Conservation (phyloP, 2,113 vertebrate genomes). For the Bubo scandiacus region DNA sequence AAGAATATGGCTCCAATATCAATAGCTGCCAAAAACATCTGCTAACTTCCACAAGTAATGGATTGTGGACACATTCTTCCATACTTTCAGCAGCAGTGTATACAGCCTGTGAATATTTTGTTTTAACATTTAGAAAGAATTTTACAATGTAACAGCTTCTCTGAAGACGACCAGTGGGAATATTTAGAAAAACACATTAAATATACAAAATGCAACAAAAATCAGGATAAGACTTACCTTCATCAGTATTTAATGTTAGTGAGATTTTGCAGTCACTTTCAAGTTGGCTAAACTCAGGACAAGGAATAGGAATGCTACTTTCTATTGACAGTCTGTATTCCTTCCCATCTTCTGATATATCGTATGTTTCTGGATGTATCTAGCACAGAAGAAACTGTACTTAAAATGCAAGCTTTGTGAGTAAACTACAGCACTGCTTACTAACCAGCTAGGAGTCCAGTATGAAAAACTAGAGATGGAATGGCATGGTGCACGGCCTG, state of each 20-base stretch:
- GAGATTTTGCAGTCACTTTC: constrained; percentile 78
- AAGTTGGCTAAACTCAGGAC: constrained; percentile 66
- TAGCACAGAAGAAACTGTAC: constrained; percentile 47
- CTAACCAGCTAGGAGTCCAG: background rate
- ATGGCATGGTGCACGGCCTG: background rate
- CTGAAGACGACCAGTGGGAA: background rate
- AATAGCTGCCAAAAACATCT: background rate
- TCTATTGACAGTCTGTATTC: constrained; percentile 78
- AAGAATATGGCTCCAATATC: background rate
- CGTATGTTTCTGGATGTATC: constrained; percentile 76
- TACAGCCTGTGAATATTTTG: background rate
- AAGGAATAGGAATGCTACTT: constrained; percentile 85
- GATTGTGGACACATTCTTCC: background rate
- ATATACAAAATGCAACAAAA: background rate
- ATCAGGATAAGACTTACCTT: constrained; percentile 68
- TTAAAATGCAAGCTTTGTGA: background rate
- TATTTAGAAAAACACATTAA: background rate
- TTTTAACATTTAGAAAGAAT: background rate
- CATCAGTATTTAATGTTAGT: constrained; percentile 77
- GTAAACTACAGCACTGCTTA: background rate
- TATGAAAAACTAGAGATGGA: background rate
- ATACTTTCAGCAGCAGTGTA: background rate
- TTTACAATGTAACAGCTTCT: background rate
- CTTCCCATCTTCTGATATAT: constrained; percentile 84
- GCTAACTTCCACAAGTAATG: background rate